Base-by-base conservation (phyloP, 2,113 vertebrate genomes). In the Bucco capensis region DNA sequence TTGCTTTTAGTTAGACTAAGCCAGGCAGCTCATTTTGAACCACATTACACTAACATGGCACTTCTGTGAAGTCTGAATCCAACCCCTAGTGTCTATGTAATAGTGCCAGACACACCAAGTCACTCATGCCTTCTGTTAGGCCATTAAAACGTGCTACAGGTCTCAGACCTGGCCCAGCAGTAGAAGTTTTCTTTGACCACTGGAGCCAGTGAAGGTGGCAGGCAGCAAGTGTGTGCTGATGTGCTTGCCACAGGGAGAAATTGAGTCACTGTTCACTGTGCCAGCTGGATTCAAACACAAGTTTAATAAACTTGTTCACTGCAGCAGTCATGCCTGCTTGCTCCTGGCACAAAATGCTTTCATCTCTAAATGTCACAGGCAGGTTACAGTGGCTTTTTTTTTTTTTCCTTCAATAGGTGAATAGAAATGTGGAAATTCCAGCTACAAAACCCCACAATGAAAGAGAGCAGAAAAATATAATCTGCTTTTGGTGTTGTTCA, bases 261-360 rank as follows among this genome's bases (percentile, higher is more conserved):
- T 85, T 97, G 95, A 97, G 90, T 97, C 97, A 97, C 69, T n/a
- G 10, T 13, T 44, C 6, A 9, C 38, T 2, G 1, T 14, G 89
- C 93, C 96, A 97, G 95, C 90, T 97, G 95, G 93, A 96, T 37
- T 79, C 82, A 10, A 23, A n/a, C 1, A 3, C 1, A 0, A 66
- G 30, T 65, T 92, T 95, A 94, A 89, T 62, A 71, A 77, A 89
- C 76, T 79, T 40, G 77, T 90, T 89, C 77, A 65, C 70, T 40
- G 70, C 62, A 85, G 56, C 24, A 30, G 76, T 84, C 88, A 82
- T 57, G 91, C 83, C 78, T 67, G 70, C 37, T 54, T 37, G 46
- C 28, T 79, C 31, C 86, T 89, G 91, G 89, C 80, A 92, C 74
- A 62, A 86, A 61, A 81, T 19, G 19, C 81, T 90, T 93, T 94